Conservation (phyloP, 2,797 vertebrate genomes). For the Luscinia megarhynchos region DNA sequence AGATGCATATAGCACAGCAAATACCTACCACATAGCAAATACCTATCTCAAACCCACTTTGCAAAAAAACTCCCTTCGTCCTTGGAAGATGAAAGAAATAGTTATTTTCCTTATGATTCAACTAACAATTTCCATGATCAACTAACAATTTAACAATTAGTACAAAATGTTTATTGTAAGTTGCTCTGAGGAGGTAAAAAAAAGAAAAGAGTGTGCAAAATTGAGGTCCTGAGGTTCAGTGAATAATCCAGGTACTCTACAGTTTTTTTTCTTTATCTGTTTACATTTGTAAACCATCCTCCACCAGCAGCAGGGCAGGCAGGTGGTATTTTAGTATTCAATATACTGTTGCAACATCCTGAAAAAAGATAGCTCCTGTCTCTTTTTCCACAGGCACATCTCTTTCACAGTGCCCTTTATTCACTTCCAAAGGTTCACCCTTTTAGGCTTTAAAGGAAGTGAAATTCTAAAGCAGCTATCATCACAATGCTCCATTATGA, state of each 20-base stretch:
- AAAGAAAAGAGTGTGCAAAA: neutral
- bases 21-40: neutral
- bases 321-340: neutral
- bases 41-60: neutral
- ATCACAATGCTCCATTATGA: neutral
- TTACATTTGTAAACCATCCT: neutral
- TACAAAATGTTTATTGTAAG: neutral
- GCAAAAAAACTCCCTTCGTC: neutral
- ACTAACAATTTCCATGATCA: neutral
- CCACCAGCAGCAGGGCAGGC: neutral
- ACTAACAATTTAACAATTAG: neutral
- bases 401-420: neutral
- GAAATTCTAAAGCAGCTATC: neutral
- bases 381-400: neutral
- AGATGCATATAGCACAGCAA: neutral
- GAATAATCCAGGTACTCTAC: neutral
- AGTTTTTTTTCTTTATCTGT: neutral
- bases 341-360: neutral
- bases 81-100: neutral
- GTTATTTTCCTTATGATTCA: neutral
- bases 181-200: neutral
- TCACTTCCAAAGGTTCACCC: neutral
- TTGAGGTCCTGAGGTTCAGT: neutral
- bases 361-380: neutral
- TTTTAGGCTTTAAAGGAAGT: neutral